Evolutionary conservation across 2,797 vertebrate species (phyloP), one percentile per base, ranked within the genome.

Genomic region (Lycodopsis pacificus): DNA sequence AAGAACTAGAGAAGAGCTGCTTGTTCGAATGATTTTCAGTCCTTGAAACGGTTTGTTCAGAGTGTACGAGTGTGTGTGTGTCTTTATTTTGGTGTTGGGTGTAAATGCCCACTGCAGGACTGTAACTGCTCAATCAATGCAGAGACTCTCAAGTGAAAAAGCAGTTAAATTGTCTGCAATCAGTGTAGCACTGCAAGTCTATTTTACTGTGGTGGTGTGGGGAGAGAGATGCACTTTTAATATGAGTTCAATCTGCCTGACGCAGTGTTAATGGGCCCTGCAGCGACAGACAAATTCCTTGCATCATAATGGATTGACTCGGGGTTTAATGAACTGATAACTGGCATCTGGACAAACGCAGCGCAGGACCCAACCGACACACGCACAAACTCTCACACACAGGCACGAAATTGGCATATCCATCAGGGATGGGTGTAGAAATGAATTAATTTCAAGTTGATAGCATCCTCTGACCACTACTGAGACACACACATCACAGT

Each of bases 251-350:
- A 71, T 89, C 89, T 84, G 88, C 80, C 62, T 78, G 86, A 83
- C 20, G 61, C 83, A 78, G 73, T 81, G 86, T 86, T 89, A 93
- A 92, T 92, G 89, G 86, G 84, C 80, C 87, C 73, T 76, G 82
- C 84, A 83, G 77, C 71, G 40, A 86, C 76, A 77, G 83, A 91
- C 86, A 74, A 17, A 79, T 88, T 83, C 77, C 87, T 87, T n/a
- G 49, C 83, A 84, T 80, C 62, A 70, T 91, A 88, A 91, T 88
- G 88, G 88, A 89, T 86, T 65, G 88, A 83, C 82, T 90, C 4
- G 4, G 54, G 70, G 70, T 84, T 89, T 89, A 92, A 94, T 93
- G 89, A 93, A 91, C 84, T 90, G 86, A 86, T 88, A 87, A 86
- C 76, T 86, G 71, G 91, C 88, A 86, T 90, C 83, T 87, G 87